These are phyloP conservation scores for Uropsilus gracilis DNA, from an alignment of 2,113 vertebrate species.

Conservation along the genomic window DNA sequence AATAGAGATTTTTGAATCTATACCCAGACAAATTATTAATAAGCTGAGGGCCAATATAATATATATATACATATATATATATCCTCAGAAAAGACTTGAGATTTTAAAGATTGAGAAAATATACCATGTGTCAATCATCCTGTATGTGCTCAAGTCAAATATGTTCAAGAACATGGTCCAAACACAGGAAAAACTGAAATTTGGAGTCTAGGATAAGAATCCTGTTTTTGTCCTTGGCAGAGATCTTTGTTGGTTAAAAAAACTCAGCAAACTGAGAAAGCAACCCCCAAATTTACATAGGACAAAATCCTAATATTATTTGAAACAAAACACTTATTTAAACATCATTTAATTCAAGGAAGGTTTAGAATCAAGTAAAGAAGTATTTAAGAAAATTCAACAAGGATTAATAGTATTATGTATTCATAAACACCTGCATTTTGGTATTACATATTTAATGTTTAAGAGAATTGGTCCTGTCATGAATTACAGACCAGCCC, in stretches of 20 bases:
- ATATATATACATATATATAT: not conserved
- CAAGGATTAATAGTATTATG: not conserved
- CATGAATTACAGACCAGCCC: not conserved
- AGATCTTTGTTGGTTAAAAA: not conserved
- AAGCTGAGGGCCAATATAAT: not conserved
- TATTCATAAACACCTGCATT: not conserved
- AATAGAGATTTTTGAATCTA: not conserved
- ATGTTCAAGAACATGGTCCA: not conserved
- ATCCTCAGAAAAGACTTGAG: no score
- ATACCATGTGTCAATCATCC: not conserved
- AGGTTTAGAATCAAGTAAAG: not conserved
- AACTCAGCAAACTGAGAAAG: not conserved
- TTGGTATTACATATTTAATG: not conserved
- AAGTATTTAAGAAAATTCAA: not conserved
- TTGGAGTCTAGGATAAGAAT: not conserved
- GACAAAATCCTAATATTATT: constrained; percentile 1
- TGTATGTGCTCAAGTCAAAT: not conserved
- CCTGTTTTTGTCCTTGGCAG: not conserved
- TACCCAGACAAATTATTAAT: not conserved
- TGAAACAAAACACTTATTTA: not conserved
- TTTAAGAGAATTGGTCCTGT: not conserved
- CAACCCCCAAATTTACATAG: not conserved
- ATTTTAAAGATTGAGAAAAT: not conserved
- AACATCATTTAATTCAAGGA: constrained; percentile 20
- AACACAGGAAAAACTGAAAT: not conserved